A percentile compares a stretch with the other conserved stretches of the same genome.
phyloP scores from a whole-genome alignment of 2,113 vertebrate genomes.

The Alaudala cheleensis region DNA sequence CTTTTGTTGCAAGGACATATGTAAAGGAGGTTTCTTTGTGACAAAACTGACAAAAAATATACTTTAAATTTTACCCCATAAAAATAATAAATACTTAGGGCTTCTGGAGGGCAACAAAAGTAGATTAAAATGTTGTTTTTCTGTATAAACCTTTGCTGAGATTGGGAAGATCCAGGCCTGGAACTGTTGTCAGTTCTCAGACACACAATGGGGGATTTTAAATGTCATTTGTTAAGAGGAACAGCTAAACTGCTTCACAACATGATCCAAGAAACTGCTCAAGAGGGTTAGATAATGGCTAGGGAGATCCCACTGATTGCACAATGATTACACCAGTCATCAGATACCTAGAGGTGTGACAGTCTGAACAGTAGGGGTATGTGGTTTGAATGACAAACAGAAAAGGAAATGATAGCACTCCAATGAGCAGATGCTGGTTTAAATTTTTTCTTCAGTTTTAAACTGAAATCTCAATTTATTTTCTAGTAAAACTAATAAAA shows the following conservation, averaged over 20 bases:
- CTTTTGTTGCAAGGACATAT: neutral
- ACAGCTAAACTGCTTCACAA: neutral
- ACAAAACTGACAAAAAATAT: neutral
- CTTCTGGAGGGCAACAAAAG: neutral
- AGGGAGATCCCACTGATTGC: neutral
- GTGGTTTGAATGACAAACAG: neutral
- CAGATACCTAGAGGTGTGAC: neutral
- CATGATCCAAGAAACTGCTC: neutral
- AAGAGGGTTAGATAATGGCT: neutral
- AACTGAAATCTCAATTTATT: neutral
- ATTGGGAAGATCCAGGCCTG: neutral
- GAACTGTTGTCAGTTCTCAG: neutral
- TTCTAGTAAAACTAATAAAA: neutral
- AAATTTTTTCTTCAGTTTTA: neutral
- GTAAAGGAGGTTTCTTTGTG: neutral
- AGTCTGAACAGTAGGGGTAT: neutral
- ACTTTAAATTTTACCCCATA: neutral
- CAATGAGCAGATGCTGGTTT: neutral
- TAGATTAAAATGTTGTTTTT: neutral
- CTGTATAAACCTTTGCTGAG: neutral
- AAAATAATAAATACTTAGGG: neutral
- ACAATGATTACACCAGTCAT: neutral
- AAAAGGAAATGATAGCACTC: neutral
- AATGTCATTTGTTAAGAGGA: neutral
- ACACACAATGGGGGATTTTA: neutral